Conservation (phyloP, 2,888 invertebrate species). For the Scotopteryx bipunctaria region DNA sequence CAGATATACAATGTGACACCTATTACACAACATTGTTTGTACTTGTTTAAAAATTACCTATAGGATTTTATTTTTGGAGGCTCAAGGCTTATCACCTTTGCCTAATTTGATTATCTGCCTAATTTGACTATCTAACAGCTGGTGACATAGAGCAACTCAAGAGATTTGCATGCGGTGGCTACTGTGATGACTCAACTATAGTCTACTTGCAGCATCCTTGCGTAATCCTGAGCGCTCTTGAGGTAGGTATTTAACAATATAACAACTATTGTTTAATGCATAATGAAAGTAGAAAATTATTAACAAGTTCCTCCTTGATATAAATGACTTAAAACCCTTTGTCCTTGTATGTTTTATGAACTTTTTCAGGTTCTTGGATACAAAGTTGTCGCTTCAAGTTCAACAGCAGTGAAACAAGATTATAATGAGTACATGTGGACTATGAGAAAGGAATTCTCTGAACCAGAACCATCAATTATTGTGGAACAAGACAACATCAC, state of each 20-base stretch:
- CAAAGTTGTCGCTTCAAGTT: slow-evolving; percentile 93
- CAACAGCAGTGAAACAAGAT: slow-evolving; percentile 93
- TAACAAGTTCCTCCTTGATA: no score
- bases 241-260: slow-evolving; percentile 71
- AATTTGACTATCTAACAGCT: slow-evolving; percentile 82
- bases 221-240: slow-evolving; percentile 92
- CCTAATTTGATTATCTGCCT: slow-evolving; percentile 9
- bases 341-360: no score
- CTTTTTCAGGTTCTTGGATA: slow-evolving; percentile 89
- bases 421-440: slow-evolving; percentile 97
- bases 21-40: no score
- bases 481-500: slow-evolving; percentile 85
- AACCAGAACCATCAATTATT: slow-evolving; percentile 89
- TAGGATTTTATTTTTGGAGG: no score
- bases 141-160: slow-evolving; percentile 92
- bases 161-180: slow-evolving; percentile 92
- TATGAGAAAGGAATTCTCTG: slow-evolving; percentile 94
- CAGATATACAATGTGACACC: no score
- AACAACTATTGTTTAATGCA: not conserved
- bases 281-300: no score
- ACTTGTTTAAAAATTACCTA: no score
- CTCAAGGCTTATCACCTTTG: not conserved
- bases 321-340: no score
- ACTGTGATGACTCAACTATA: slow-evolving; percentile 92
- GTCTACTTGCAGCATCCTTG: slow-evolving; percentile 94